Base-by-base conservation (phyloP, 92 coral and sea anemone genomes). In the Paramuricea clavata region DNA sequence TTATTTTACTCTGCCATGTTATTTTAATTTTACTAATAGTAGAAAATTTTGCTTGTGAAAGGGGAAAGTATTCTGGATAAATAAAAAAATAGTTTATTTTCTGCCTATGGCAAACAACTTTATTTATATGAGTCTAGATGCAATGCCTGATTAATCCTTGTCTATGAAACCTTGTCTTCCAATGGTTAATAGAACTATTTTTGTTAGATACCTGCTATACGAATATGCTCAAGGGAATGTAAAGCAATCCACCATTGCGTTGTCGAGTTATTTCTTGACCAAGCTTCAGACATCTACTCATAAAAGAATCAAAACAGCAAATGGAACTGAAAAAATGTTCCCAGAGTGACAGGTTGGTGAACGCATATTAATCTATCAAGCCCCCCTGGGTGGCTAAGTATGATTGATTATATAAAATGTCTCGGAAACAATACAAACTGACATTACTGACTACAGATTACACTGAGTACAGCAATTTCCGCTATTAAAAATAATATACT, bases 181-280 rank as follows among this genome's bases (percentile, higher is more conserved):
- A n/a, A n/a, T n/a, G n/a, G n/a, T n/a, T n/a, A n/a, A n/a, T 57
- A 12, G 1, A n/a, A 16, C 17, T 57, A n/a, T 25, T 57, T n/a
- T n/a, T 25, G 9, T n/a, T 25, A 68, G 74, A 68, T 31, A 68
- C 74, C 23, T 68, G 12, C 1, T 26, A 68, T 68, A 5, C 26
- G 74, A 68, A 31, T 28, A 28, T 68, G 74, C 74, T 68, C 42
- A 68, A 5, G 47, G 10, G 9, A 68, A 68, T 28, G 74, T 68
- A 13, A 68, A 68, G 23, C 42, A 68, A n/a, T 1, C 74, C 74
- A 68, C 42, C 1, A 31, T 68, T 68, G 74, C 74, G 0, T 26
- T 68, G 74, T 68, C 74, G 11, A 68, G 74, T 31, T 68, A 68
- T 31, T 68, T 68, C 25, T 35, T 1, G 1, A 68, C 74, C 41